Percentiles rank a stretch among this genome's conserved stretches.
Evolutionary conservation across 2,888 invertebrate species (phyloP).

Genomic region (Mesorhabditis sp.): DNA sequence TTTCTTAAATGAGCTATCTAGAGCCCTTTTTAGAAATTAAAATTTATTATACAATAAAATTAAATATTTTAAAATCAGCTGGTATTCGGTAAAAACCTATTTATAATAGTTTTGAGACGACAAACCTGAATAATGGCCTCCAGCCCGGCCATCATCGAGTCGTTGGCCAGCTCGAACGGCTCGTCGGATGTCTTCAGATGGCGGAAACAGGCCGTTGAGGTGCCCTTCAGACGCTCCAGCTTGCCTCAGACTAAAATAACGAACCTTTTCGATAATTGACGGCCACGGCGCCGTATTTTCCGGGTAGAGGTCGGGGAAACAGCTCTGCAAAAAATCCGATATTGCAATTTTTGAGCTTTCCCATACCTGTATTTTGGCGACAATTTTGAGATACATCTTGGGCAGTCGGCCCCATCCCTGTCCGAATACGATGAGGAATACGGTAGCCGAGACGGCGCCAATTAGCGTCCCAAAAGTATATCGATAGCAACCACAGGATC

Average conservation of each 20-base stretch:
- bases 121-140: background rate
- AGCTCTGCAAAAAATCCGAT: background rate
- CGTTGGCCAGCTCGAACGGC: background rate
- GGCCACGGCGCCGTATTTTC: background rate
- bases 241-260: too few relatives aligned
- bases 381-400: background rate
- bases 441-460: background rate
- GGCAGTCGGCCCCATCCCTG: background rate
- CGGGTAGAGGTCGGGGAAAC: background rate
- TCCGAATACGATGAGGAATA: background rate
- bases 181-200: background rate
- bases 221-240: background rate
- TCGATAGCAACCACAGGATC: background rate
- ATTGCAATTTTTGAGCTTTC: background rate
- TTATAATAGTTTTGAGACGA: too few relatives aligned
- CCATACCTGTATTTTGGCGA: background rate
- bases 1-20: too few relatives aligned
- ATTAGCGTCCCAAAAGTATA: background rate
- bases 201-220: background rate
- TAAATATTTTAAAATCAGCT: too few relatives aligned
- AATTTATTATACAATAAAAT: too few relatives aligned
- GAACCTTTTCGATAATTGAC: conserved; percentile 2
- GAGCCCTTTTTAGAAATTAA: too few relatives aligned
- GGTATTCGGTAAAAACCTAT: too few relatives aligned
- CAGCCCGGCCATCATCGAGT: background rate